Conservation (phyloP, 2,797 vertebrate genomes). For the Gallinago nigripennis region DNA sequence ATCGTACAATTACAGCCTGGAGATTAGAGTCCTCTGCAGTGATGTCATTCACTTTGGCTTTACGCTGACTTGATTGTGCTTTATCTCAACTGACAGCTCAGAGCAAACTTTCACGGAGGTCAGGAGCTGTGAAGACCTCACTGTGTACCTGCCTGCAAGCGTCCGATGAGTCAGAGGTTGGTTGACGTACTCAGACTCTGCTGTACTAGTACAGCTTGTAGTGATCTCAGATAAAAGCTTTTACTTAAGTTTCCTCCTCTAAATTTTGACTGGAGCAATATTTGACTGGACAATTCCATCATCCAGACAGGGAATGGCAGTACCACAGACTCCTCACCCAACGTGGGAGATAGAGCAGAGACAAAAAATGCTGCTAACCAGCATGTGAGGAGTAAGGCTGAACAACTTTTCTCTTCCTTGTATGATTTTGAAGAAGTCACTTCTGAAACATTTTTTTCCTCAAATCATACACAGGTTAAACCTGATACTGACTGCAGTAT, state of each 20-base stretch:
- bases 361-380: neutral
- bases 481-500: neutral
- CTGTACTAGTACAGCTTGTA: neutral
- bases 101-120: slow-evolving; percentile 2
- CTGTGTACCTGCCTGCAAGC: neutral
- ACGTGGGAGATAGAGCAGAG: neutral
- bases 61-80: neutral
- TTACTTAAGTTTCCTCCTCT: neutral
- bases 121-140: slow-evolving; percentile 7
- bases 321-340: neutral
- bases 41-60: slow-evolving; percentile 48
- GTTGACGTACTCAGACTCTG: neutral
- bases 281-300: neutral
- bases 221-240: neutral
- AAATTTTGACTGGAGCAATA: neutral
- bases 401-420: neutral
- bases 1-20: slow-evolving; percentile 21
- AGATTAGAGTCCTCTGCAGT: slow-evolving; percentile 48
- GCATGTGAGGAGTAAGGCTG: neutral
- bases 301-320: neutral
- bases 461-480: neutral
- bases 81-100: slow-evolving; percentile 33
- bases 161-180: neutral
- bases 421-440: neutral
- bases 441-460: neutral